Evolutionary conservation across 2,113 vertebrate genomes (phyloP), one percentile per base, ranked within the genome.

Genomic region (Panurus biarmicus): DNA sequence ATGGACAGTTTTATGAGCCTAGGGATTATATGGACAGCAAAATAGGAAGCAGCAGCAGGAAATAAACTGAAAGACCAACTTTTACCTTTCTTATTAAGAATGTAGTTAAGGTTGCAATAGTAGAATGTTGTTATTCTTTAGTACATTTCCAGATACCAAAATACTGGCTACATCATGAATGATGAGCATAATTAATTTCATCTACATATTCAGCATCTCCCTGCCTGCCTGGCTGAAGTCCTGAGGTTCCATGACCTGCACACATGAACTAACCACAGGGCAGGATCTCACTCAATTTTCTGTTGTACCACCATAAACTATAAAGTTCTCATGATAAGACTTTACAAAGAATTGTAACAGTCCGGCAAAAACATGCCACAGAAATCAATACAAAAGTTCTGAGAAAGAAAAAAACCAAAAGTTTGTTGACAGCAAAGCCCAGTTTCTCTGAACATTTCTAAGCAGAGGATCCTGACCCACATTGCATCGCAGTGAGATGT

Each of bases 341-440:
- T 31, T 53, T 51, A 58, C 45, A 18, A 38, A 42, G 15, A 86
- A 48, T 12, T 16, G 5, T 14, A 50, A 64, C 7, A 40, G 31
- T 76, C 8, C 3, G 40, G 53, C 44, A 73, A 69, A 88, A 83
- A 31, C 1, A 8, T 56, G 14, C 20, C 31, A 65, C 9, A 57
- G 21, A 65, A 69, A 51, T 36, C 12, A 81, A 73, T 47, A 21
- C 7, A 56, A 67, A 25, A 42, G 12, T 83, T 90, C 40, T 26
- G 64, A 64, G 22, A 57, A 89, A 57, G 5, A 40, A 14, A 29
- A 20, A 38, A 12, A 66, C 38, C 48, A 70, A 36, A 44, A 15
- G 2, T 0, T 70, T 74, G 4, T 61, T 0, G 0, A 71, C 66
- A 87, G 3, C 12, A 85, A 61, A 92, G 10, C 22, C 8, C 60